These are phyloP conservation scores for Lutraria lutraria DNA, from an alignment of 2,888 invertebrate species.

Conservation along the genomic window DNA sequence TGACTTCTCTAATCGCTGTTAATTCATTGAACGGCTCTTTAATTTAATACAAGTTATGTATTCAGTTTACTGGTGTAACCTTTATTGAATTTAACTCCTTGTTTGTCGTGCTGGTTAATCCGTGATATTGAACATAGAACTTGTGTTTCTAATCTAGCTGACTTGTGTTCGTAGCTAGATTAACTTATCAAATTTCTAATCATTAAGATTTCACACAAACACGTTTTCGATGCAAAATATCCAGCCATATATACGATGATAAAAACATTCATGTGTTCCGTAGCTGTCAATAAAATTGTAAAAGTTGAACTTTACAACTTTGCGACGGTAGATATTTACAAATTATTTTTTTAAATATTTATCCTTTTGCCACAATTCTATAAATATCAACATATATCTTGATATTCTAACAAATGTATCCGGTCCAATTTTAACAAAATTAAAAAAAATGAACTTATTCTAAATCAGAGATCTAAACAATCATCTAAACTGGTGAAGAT, in stretches of 20 bases:
- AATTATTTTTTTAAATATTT: constrained; percentile 4
- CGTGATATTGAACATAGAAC: not conserved
- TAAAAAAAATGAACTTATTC: not conserved
- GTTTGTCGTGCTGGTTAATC: not conserved
- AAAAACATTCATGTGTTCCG: not conserved
- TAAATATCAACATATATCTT: too few relatives aligned
- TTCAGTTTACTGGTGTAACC: not conserved
- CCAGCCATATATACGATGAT: not conserved
- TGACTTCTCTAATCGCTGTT: not conserved
- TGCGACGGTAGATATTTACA: not conserved
- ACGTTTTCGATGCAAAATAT: constrained; percentile 5
- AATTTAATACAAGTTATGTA: constrained; percentile 10
- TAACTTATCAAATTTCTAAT: constrained; percentile 9
- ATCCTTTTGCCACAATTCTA: not conserved
- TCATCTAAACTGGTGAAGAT: not conserved
- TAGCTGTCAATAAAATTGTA: not conserved
- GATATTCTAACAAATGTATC: too few relatives aligned
- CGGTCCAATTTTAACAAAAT: too few relatives aligned
- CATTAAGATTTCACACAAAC: not conserved
- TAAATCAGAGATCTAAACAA: not conserved
- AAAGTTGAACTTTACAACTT: not conserved
- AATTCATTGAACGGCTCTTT: constrained; percentile 1
- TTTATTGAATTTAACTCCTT: constrained; percentile 8
- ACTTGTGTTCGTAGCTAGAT: not conserved
- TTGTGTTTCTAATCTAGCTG: not conserved